Evolutionary conservation across 2,888 invertebrate genomes (phyloP), one percentile per base, ranked within the genome.

Genomic region (Masnerella sp.): DNA sequence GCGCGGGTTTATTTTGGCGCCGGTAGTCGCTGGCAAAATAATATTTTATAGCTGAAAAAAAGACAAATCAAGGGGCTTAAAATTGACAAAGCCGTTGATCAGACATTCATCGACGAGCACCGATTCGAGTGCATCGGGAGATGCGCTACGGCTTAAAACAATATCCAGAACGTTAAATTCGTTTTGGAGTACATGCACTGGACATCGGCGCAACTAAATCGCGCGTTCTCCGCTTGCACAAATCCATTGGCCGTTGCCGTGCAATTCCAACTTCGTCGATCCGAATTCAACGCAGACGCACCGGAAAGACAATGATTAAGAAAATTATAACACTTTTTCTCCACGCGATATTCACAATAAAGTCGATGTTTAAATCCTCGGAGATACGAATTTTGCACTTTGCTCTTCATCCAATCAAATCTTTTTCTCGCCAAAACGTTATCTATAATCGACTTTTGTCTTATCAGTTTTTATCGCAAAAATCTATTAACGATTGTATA

Each of bases 41-140:
- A 52, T 70, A 74, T 74, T 74, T 70, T 61, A 30, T 61, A 59
- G 52, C 42, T 43, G 25, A 64, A 69, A 69, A 71, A 74, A 69
- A 52, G 69, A 56, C 59, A 61, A 69, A 74, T 74, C 59, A 79
- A 77, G 80, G 82, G 84, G 87, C 85, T 87, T 87, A 86, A 87
- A 84, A 86, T 86, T 84, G 84, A 80, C 81, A 85, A 87, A 86
- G 85, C 87, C 85, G 83, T 80, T 82, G 84, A 85, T 85, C 87
- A 84, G 83, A 85, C 85, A 81, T 85, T 83, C 84, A 85, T 83
- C 77, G 77, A 70, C 68, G 71, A 42, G 83, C 78, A 80, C 81
- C 76, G 77, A 82, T 82, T 84, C 83, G 82, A 82, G 78, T 79
- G 79, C 76, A 79, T 81, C 79, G 82, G 79, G 70, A 78, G 69